These are phyloP conservation scores for Lithophane socia DNA, from an alignment of 2,888 invertebrate genomes.

Conservation along the genomic window DNA sequence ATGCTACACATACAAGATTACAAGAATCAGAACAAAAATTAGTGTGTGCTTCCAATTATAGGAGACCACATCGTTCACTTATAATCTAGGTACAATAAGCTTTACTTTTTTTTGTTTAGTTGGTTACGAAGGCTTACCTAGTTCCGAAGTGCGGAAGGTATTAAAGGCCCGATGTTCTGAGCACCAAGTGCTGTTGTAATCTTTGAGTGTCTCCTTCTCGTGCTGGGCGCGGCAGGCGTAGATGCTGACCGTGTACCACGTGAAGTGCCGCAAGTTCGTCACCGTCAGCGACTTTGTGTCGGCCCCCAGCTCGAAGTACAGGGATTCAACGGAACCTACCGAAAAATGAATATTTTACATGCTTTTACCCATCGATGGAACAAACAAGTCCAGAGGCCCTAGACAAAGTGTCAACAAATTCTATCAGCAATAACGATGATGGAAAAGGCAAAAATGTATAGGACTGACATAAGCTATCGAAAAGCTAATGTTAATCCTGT, in stretches of 20 bases:
- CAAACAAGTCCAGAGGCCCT: no score
- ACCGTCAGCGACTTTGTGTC: conserved; percentile 77
- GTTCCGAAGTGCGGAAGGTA: conserved; percentile 82
- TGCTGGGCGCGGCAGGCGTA: conserved; percentile 94
- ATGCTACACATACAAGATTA: not conserved
- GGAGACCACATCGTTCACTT: not conserved
- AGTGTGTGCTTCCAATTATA: not conserved
- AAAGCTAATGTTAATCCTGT: no score
- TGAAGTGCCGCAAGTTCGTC: conserved; percentile 93
- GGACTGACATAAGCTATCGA: no score
- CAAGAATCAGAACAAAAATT: not conserved
- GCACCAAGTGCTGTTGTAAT: conserved; percentile 87
- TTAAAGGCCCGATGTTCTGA: conserved; percentile 79
- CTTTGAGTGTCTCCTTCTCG: conserved; percentile 86
- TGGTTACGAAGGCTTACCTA: conserved; percentile 67
- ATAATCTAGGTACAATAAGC: not conserved
- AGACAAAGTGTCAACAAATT: no score
- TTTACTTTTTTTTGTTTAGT: not conserved
- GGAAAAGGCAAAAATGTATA: no score
- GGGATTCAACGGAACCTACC: conserved; percentile 80
- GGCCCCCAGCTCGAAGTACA: conserved; percentile 89
- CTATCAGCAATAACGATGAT: no score
- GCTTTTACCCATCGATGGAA: not conserved
- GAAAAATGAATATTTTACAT: conserved; percentile 30
- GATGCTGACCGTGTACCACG: conserved; percentile 94